Evolutionary conservation across 2,797 vertebrate species (phyloP), one percentile per base, ranked within the genome.

Genomic region (Nannoperca australis): DNA sequence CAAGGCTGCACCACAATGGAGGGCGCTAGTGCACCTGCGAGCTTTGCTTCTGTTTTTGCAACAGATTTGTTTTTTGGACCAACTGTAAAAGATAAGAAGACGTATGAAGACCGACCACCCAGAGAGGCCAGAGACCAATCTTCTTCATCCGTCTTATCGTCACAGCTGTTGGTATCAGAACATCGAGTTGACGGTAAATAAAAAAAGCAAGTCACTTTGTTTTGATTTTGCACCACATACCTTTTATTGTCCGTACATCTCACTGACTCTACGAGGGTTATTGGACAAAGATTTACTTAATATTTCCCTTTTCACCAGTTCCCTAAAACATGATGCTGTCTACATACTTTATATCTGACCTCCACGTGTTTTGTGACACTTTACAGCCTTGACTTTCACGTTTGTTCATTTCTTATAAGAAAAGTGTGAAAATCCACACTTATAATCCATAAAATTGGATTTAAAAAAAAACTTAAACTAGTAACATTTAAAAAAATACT

Each of bases 241-340:
- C 34, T 90, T 36, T 91, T 88, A 86, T 89, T 92, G 70, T 56
- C 58, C 11, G 1, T 53, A 75, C 59, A 78, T 58, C 15, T 76
- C 70, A 38, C 24, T 40, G 62, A 54, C 53, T 49, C 24, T 53
- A 4, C 34, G 40, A 68, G 11, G 63, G 59, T 38, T 24, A 69
- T 36, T 40, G 51, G 17, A 62, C 64, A 11, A 74, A 74, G 9
- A 61, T 27, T 61, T 20, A 5, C 12, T 58, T 76, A 12, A 76
- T 42, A 55, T 68, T 76, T 83, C 60, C 76, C 64, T 79, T 82
- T 77, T 82, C 47, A 65, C 56, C 59, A 50, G 24, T 47, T 65
- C 49, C 67, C 53, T 8, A 50, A 60, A 59, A 73, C 59, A 68
- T 18, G 0, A 44, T 1, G 15, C 34, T 49, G 3, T 64, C 58